Evolutionary conservation across 2,113 vertebrate species (phyloP).

Genomic region (Stictonetta naevosa): DNA sequence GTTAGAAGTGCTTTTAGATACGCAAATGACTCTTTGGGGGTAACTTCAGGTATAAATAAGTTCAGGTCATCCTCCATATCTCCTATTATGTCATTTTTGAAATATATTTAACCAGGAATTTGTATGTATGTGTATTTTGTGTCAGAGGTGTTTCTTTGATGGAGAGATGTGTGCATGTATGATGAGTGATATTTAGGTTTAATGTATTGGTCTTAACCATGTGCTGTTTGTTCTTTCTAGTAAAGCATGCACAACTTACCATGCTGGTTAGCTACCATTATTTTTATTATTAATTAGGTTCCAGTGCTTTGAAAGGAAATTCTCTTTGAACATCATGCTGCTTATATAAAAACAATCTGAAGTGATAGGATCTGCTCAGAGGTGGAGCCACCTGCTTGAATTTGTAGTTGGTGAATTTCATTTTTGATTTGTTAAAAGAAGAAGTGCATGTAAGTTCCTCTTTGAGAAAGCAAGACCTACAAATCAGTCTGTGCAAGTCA

Average conservation of each 20-base stretch:
- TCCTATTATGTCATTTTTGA: not conserved
- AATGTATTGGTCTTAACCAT: not conserved
- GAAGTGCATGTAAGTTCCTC: not conserved
- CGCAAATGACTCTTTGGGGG: not conserved
- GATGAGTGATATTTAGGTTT: not conserved
- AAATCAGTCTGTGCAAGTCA: not conserved
- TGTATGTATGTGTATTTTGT: not conserved
- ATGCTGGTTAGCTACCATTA: not conserved
- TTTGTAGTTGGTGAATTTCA: not conserved
- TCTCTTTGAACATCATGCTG: not conserved
- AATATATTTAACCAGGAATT: not conserved
- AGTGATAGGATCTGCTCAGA: not conserved
- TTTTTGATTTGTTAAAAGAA: not conserved
- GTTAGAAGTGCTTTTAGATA: not conserved
- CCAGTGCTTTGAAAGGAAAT: not conserved
- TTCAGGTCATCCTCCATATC: not conserved
- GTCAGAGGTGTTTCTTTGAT: not conserved
- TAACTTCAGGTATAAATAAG: not conserved
- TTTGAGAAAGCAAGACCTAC: not conserved
- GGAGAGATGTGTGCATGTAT: not conserved
- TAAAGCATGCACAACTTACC: not conserved
- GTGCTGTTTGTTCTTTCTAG: not conserved
- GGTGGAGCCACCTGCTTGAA: not conserved
- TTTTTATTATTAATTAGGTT: conserved; percentile 4
- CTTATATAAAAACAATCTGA: not conserved